Evolutionary conservation across 2,888 invertebrate genomes (phyloP).

Genomic region (Sarcophaga carnaria): DNA sequence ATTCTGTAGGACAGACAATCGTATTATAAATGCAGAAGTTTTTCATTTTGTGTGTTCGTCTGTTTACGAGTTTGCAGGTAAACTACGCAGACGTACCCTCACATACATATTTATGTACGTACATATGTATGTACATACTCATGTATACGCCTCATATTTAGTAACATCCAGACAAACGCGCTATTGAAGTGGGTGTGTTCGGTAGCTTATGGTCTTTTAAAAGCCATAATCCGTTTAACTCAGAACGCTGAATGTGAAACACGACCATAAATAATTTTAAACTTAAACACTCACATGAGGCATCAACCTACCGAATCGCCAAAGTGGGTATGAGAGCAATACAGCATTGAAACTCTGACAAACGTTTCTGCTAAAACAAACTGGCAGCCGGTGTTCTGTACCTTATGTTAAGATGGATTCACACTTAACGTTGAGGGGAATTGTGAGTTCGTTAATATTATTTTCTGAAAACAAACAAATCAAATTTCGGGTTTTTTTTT

Average conservation of each 20-base stretch:
- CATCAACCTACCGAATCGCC: not conserved
- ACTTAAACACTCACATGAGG: constrained; percentile 62
- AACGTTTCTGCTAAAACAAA: not conserved
- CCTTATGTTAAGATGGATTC: not conserved
- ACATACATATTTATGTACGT: too few species aligned
- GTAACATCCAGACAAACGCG: not conserved
- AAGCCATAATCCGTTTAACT: constrained; percentile 61
- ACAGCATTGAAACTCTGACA: not conserved
- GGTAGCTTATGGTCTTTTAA: constrained; percentile 64
- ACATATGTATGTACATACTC: too few species aligned
- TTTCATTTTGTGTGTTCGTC: constrained; percentile 11
- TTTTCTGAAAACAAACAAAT: not conserved
- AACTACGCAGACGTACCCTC: not conserved
- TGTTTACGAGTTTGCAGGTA: not conserved
- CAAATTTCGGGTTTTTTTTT: not conserved
- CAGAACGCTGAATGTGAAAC: constrained; percentile 7
- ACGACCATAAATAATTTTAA: constrained; percentile 70
- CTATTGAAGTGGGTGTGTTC: constrained; percentile 64
- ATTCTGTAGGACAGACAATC: not conserved
- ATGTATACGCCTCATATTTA: not conserved
- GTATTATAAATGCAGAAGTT: not conserved
- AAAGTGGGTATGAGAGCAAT: not conserved
- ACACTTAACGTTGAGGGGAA: not conserved
- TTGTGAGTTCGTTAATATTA: not conserved
- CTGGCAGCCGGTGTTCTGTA: not conserved